Conservation (phyloP, 2,113 vertebrate species). For the Chiloscyllium plagiosum region DNA sequence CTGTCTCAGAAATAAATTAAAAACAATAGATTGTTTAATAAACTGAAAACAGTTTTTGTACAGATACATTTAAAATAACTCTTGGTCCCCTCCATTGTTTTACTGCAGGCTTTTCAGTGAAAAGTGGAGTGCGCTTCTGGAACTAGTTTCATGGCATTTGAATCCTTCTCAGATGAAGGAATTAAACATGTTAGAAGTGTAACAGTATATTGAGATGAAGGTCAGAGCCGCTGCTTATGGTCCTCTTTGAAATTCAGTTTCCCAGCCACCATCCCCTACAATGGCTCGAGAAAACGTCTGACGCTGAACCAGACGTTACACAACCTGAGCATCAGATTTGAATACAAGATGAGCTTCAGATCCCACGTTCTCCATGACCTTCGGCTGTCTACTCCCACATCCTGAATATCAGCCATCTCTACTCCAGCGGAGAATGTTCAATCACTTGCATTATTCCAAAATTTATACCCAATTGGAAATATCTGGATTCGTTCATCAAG, state of each 20-base stretch:
- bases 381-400: not conserved
- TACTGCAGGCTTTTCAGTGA: not conserved
- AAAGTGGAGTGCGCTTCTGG: not conserved
- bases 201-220: not conserved
- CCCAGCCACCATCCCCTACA: not conserved
- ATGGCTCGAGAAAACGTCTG: not conserved
- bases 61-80: not conserved
- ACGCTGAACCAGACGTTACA: not conserved
- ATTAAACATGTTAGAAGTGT: not conserved
- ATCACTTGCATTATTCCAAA: not conserved
- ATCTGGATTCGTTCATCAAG: not conserved
- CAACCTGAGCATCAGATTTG: not conserved
- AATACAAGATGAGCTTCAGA: not conserved
- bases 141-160: not conserved
- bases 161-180: not conserved
- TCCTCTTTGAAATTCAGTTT: not conserved
- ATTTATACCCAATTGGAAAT: not conserved
- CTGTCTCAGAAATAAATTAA: not conserved
- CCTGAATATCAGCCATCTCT: not conserved
- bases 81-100: not conserved
- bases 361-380: not conserved
- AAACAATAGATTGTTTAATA: not conserved
- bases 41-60: not conserved
- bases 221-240: not conserved
- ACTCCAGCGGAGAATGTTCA: not conserved